Base-by-base conservation (phyloP, 2,888 invertebrate species). In the Branchellion lobata region DNA sequence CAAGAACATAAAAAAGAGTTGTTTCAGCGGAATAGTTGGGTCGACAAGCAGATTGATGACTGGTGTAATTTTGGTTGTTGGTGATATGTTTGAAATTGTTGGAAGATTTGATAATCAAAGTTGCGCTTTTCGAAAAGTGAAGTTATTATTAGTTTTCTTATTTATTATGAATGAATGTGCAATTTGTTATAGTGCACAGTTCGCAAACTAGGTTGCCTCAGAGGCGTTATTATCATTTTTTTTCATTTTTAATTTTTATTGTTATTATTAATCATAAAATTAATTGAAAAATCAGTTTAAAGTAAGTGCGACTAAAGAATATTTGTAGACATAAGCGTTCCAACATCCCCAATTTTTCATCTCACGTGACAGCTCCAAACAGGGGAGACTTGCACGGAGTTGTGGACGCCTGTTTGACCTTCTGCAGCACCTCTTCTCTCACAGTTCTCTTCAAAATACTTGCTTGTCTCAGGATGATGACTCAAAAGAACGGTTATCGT, bases 401-500 rank as follows among this genome's bases (percentile, higher is more conserved):
- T n/a, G 18, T 75, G 40, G 77, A 77, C 18, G 40, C 34, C 21
- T 77, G 77, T n/a, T 29, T 77, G 18, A 36, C 33, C 34, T 77
- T 51, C 34, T 57, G 31, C 0, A 31, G 18, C 18, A 61, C 77
- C 31, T 29, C 51, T 29, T 77, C 77, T n/a, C 31, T 77, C 34
- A 77, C 77, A 21, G 77, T 77, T 33, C 57, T 77, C 34, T 77
- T 77, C 34, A 77, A 77, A 34, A 34, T 61, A n/a, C 65, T 77
- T 36, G 77, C 53, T 3, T 21, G 57, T 0, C 24, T 77, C 33
- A 57, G 77, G 34, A 57, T 77, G 65, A 31, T 77, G 40, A 8
- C 57, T 24, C 24, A 47, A 47, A 75, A 75, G 24, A 75, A 47
- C 51, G 47, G 75, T 75, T 18, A 5, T 33, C 36, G 31, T 27